Evolutionary conservation across 2,113 vertebrate species (phyloP), one percentile per base, ranked within the genome.

Genomic region (Apteryx owenii): DNA sequence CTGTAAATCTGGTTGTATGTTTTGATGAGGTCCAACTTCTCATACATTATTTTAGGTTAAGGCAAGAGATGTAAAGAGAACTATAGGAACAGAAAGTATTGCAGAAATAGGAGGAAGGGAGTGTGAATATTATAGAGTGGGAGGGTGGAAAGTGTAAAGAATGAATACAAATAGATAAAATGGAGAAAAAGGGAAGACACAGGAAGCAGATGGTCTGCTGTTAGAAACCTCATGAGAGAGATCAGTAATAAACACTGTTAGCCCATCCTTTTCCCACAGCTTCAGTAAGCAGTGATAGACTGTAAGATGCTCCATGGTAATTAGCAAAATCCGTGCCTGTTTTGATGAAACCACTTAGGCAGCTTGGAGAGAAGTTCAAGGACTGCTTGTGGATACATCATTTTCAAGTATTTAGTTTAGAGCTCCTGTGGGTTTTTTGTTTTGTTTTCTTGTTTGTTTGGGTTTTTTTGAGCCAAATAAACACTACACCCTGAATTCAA

Each of bases 161-260:
- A 58, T 10, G 2, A 56, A 15, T 42, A 38, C 0, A 0, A 46
- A 28, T 36, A 71, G 21, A 46, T 69, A 53, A 9, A 61, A 4
- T 12, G 4, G 6, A 75, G 69, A 29, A 21, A 29, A 38, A 38
- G 36, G 40, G 26, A 26, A 79, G 78, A 26, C 25, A 48, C 25
- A 4, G 40, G 25, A 8, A 66, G 28, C 10, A 31, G 60, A 8
- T 36, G n/a, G 9, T 76, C 7, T 78, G 15, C 28, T 61, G 31
- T 18, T 18, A 26, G 22, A 68, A 7, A 28, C 60, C 4, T 7
- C 31, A 28, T 31, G 10, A 66, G 62, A 46, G 69, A 86, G 26
- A 42, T 71, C 17, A 58, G 29, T 65, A 46, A n/a, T n/a, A 42
- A 54, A 8, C 26, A 12, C 23, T 40, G 0, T 48, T 46, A 53